A percentile compares a stretch with the other conserved stretches of the same genome.
Evolutionary conservation across 2,113 vertebrate genomes (phyloP).

Genomic region (Corythornis vintsioides): DNA sequence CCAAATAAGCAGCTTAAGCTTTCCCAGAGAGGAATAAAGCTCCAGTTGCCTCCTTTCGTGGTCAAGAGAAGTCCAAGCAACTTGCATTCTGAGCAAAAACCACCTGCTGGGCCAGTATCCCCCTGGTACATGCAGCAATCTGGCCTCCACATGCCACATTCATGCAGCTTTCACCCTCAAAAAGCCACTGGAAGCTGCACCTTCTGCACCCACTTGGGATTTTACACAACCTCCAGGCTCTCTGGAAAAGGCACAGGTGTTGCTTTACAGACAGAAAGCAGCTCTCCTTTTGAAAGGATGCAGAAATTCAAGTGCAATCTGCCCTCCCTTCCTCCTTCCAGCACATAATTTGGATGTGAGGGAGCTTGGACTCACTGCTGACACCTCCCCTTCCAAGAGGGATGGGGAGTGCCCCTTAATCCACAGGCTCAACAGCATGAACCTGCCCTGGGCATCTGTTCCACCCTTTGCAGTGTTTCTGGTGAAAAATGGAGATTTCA

Average conservation of each 20-base stretch:
- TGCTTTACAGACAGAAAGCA: background rate
- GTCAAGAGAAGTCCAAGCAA: background rate
- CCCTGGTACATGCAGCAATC: background rate
- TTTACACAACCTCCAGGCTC: rapidly evolving
- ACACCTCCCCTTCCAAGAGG: background rate
- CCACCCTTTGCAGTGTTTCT: background rate
- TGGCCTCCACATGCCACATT: background rate
- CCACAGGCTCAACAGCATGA: background rate
- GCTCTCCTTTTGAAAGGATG: background rate
- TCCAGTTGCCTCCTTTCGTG: background rate
- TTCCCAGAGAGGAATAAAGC: background rate
- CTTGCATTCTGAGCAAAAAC: background rate
- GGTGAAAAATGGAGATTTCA: background rate
- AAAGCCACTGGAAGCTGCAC: background rate
- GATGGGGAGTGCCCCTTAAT: background rate
- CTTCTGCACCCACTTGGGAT: background rate
- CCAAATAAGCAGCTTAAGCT: background rate
- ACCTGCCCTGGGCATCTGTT: background rate
- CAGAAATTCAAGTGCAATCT: background rate
- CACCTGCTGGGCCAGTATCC: background rate
- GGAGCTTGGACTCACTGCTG: background rate
- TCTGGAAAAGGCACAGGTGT: rapidly evolving
- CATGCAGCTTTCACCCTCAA: constrained; percentile 37
- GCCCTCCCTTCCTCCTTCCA: constrained; percentile 38
- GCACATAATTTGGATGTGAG: background rate